Base-by-base conservation (phyloP, 2,797 vertebrate species). In the Danio choprae region DNA sequence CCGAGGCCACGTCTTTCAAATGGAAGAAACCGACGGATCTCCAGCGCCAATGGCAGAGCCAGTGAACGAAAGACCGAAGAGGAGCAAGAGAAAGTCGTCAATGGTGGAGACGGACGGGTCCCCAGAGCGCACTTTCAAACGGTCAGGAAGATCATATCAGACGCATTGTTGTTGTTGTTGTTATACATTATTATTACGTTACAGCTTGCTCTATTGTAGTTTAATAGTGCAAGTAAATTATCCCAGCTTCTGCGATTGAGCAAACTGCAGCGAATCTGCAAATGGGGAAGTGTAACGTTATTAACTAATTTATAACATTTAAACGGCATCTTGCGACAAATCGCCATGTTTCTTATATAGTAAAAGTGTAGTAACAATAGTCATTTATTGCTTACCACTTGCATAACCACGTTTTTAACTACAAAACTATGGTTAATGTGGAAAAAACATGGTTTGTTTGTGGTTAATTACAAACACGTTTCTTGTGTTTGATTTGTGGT, bases 21-120 rank as follows among this genome's bases (percentile, higher is more conserved):
- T 92, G 92, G 89, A 84, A 29, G 87, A 87, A 70, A 82, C 81
- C 0, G 63, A 43, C 9, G 87, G 85, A 55, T 77, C 36, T 6
- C 82, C 38, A 22, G 53, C 44, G 15, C 40, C 74, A 1, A 58
- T 48, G 0, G 12, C 44, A 6, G 84, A 87, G 16, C 7, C n/a
- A 10, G 22, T n/a, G 40, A 79, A 70, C 20, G 81, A 80, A 10
- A 74, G 83, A 40, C 80, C 65, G 22, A 80, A 69, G 44, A 87
- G 86, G 79, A 80, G 73, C 13, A 58, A 78, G 84, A 90, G 88
- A 86, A 88, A 86, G 82, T 20, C 64, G 56, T 84, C 83, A 7
- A 58, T 83, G 64, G 53, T 46, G 4, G 86, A 87, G 0, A 76
- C 80, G 4, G 86, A 85, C 7, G 75, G 40, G n/a, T 74, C 83